Percentiles rank a stretch among this genome's conserved stretches.
These are phyloP conservation scores for Callithrix jacchus DNA, from an alignment of 2,113 vertebrate genomes.

Conservation along the genomic window DNA sequence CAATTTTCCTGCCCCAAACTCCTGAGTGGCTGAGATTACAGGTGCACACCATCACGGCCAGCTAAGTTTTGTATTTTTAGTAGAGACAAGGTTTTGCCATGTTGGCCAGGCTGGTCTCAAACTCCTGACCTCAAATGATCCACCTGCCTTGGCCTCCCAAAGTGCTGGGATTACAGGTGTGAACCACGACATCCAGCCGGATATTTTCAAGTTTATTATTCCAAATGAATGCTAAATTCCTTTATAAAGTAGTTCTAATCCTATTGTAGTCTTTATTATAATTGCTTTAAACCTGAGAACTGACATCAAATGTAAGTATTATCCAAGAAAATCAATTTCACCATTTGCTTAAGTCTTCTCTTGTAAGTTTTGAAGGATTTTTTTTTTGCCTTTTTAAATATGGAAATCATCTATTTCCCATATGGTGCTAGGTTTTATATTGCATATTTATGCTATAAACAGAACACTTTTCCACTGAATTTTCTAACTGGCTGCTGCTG, in stretches of 20 bases:
- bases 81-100: too few relatives aligned
- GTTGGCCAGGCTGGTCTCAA: too few relatives aligned
- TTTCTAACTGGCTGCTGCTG: background rate
- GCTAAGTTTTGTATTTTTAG: too few relatives aligned
- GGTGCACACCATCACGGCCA: too few relatives aligned
- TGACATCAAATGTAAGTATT: background rate
- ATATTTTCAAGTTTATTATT: background rate
- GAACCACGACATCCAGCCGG: too few relatives aligned
- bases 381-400: background rate
- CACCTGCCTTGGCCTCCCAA: too few relatives aligned
- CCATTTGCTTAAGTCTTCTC: background rate
- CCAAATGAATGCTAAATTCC: background rate
- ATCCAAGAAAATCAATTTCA: background rate
- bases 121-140: too few relatives aligned
- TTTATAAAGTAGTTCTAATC: background rate
- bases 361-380: background rate
- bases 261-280: background rate
- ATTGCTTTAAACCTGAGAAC: background rate
- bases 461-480: background rate
- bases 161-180: too few relatives aligned
- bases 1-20: too few relatives aligned
- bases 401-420: background rate
- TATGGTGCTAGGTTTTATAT: background rate
- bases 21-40: too few relatives aligned
- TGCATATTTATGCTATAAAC: background rate